Percentiles rank a stretch among this genome's conserved stretches.
These are phyloP conservation scores for Cynodonichthys magdalenae DNA, from an alignment of 2,797 vertebrate genomes.

Conservation along the genomic window DNA sequence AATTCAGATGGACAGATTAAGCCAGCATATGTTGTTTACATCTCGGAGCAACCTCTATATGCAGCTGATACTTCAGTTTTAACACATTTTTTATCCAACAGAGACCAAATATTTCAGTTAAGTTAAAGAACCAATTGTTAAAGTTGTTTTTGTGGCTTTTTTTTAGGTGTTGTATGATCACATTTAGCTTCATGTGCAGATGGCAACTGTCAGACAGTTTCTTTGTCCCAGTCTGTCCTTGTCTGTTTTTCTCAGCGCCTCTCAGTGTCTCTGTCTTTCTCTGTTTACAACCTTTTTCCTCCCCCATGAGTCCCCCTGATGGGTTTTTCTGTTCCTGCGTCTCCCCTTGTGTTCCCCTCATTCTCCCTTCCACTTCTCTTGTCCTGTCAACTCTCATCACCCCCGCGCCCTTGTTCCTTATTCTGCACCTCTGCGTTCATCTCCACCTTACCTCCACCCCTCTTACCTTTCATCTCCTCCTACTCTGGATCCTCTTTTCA, in stretches of 20 bases:
- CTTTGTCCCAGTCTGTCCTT: conserved; percentile 28
- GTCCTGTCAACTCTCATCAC: conserved; percentile 67
- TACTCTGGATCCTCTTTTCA: conserved; percentile 54
- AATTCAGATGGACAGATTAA: conserved; percentile 37
- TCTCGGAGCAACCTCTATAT: conserved; percentile 29
- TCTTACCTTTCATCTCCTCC: conserved; percentile 50
- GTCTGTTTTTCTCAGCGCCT: conserved; percentile 29
- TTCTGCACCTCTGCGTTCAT: conserved; percentile 41
- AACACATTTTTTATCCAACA: conserved; percentile 19
- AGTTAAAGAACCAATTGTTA: conserved; percentile 12
- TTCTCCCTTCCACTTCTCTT: conserved; percentile 59
- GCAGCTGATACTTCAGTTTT: conserved; percentile 41
- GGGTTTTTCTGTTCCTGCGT: conserved; percentile 42
- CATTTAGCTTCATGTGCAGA: conserved; percentile 18
- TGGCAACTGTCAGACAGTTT: conserved; percentile 38
- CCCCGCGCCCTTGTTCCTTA: conserved; percentile 34
- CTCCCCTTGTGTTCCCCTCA: conserved; percentile 33
- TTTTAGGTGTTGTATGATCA: conserved; percentile 19
- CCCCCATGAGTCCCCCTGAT: conserved; percentile 51
- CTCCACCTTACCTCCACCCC: conserved; percentile 41
- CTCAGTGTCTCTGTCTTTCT: conserved; percentile 35
- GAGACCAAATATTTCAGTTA: conserved; percentile 6
- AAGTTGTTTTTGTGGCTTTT: conserved; percentile 15
- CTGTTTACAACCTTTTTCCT: conserved; percentile 35
- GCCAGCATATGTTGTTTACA: conserved; percentile 46